Percentiles rank a stretch among this genome's conserved stretches.
phyloP scores from a whole-genome alignment of 2,888 invertebrate species.

The Muschampia plurimacula region DNA sequence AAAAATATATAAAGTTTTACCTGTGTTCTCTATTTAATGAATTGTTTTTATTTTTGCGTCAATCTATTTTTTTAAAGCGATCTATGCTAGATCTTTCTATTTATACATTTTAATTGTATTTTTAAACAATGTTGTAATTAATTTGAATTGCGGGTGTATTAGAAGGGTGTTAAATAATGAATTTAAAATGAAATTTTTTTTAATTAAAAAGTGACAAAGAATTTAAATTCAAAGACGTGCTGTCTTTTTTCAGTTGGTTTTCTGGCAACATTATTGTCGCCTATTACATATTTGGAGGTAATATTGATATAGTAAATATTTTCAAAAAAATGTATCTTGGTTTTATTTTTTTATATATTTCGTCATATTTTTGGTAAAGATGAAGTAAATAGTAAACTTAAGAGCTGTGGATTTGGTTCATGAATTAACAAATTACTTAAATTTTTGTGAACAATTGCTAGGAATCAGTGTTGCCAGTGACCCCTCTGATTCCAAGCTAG shows the following conservation, averaged over 20 bases:
- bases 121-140: not conserved
- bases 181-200: not conserved
- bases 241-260: constrained; percentile 22
- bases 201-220: not conserved
- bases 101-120: constrained; percentile 10
- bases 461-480: constrained; percentile 22
- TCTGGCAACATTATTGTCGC: constrained; percentile 27
- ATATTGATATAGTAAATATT: constrained; percentile 32
- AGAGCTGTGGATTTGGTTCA: too few species aligned
- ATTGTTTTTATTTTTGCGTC: not conserved
- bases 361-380: not conserved
- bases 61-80: not conserved
- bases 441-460: constrained; percentile 3
- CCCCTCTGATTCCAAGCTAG: not conserved
- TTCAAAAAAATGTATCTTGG: constrained; percentile 18
- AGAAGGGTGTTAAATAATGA: not conserved
- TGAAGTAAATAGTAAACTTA: too few species aligned
- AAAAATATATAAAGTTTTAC: not conserved
- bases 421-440: too few species aligned
- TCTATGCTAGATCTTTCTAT: not conserved
- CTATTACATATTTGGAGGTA: constrained; percentile 18
- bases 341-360: constrained; percentile 27
- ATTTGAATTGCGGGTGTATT: not conserved
- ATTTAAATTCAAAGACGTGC: constrained; percentile 3
- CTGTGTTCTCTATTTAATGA: constrained; percentile 10